Base-by-base conservation (phyloP, 2,888 invertebrate species). In the Hecatera dysodea region DNA sequence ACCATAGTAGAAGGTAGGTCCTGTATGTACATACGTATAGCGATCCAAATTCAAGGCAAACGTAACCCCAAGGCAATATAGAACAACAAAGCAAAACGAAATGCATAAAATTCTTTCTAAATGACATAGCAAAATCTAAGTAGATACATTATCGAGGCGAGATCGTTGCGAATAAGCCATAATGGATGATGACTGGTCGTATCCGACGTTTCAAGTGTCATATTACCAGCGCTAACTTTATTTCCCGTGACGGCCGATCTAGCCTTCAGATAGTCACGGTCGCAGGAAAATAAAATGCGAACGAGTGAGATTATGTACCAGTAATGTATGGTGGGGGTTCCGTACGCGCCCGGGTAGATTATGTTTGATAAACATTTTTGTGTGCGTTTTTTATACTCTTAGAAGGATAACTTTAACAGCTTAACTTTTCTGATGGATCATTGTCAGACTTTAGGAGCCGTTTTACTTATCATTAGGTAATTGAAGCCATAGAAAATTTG, bases 181-280 rank as follows among this genome's bases (percentile, higher is more conserved):
- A 91, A 90, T 88, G 88, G 88, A 88, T 82, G 89, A 91, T 92
- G 93, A 93, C 91, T 92, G 72, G 86, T 76, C 84, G 78, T 81
- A 84, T 82, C 80, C 80, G 77, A 83, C 84, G 80, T 81, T 81
- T 87, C 84, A 86, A 88, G 86, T 87, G 86, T 88, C 89, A 89
- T 83, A 88, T 90, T 90, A 88, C 85, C 82, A 77, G 73, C 81
- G 88, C 88, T 89, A 89, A 87, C 88, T 90, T 89, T 87, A 91
- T 90, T 87, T 86, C 73, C 85, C 84, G 83, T 85, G 88, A 87
- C 83, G 85, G 85, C 66, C 66, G 86, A 87, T 88, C 67, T 83
- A 81, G 78, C 76, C 77, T 85, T 80, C 72, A 87, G 88, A 88
- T 87, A 86, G 85, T 89, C 81, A 87, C 85, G 87, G 85, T 79